A percentile compares a stretch with the other conserved stretches of the same genome.
phyloP scores from a whole-genome alignment of 92 coral and sea anemone species.

The Micromussa lordhowensis region DNA sequence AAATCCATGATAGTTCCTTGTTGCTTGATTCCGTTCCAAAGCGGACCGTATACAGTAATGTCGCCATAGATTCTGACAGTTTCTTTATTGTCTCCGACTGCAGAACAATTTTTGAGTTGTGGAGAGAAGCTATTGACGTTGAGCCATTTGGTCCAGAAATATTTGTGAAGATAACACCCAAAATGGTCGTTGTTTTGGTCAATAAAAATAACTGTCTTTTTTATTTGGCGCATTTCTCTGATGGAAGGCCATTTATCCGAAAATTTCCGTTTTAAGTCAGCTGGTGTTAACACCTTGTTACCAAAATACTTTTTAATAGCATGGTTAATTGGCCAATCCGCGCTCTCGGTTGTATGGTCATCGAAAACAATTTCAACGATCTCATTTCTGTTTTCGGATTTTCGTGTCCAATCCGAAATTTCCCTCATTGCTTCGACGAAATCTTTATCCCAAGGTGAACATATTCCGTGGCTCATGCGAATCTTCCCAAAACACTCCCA shows the following conservation, averaged over 20 bases:
- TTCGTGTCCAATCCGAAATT: conserved; percentile 77
- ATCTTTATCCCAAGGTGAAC: conserved; percentile 86
- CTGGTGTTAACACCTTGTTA: conserved; percentile 78
- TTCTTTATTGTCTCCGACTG: conserved; percentile 1
- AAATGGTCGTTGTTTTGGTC: conserved; percentile 63
- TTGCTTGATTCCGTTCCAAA: conserved; percentile 72
- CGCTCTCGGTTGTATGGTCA: conserved; percentile 76
- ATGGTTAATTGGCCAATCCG: conserved; percentile 60
- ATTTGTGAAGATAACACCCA: conserved; percentile 66
- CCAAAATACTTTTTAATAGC: conserved; percentile 73
- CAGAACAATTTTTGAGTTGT: conserved; percentile 52
- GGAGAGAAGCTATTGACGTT: conserved; percentile 47
- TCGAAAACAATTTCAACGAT: conserved; percentile 75
- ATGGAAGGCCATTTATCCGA: conserved; percentile 75
- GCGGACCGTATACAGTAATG: conserved; percentile 83
- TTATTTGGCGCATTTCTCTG: conserved; percentile 62
- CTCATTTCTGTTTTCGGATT: conserved; percentile 67
- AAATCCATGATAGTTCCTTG: conserved; percentile 75
- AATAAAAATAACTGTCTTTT: conserved; percentile 71
- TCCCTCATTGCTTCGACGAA: conserved; percentile 77
- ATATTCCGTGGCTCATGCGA: conserved; percentile 85
- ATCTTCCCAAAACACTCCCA: conserved; percentile 90
- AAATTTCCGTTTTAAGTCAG: conserved; percentile 64
- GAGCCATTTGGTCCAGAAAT: conserved; percentile 63
- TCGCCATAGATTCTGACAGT: conserved; percentile 72